Conservation (phyloP, 2,888 invertebrate genomes). For the Laspeyria flexula region DNA sequence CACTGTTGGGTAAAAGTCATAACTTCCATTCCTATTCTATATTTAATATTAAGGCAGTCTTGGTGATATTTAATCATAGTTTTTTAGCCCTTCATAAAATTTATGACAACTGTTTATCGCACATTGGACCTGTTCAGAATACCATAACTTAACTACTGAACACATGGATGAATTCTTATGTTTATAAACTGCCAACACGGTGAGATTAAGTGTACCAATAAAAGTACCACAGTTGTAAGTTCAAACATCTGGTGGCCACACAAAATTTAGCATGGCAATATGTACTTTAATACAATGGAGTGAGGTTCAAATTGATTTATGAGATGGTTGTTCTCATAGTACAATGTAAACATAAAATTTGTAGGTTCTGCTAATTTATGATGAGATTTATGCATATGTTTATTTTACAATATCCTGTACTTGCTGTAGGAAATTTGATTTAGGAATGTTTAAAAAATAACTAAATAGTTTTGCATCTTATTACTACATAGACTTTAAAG, state of each 20-base stretch:
- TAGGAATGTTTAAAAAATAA: not conserved
- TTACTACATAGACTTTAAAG: too few species aligned
- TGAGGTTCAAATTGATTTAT: slow-evolving; percentile 1
- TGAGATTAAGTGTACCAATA: slow-evolving; percentile 32
- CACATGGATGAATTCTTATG: slow-evolving; percentile 32
- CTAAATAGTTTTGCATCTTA: too few species aligned
- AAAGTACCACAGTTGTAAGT: slow-evolving; percentile 19
- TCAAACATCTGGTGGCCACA: slow-evolving; percentile 32
- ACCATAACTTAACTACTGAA: not conserved
- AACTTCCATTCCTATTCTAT: too few species aligned
- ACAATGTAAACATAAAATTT: slow-evolving; percentile 32
- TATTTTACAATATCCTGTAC: not conserved
- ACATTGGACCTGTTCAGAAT: too few species aligned
- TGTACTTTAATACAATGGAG: not conserved
- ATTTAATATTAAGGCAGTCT: too few species aligned
- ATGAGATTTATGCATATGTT: not conserved
- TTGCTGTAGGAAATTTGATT: not conserved
- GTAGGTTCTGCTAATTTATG: slow-evolving; percentile 26
- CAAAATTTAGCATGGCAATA: slow-evolving; percentile 3
- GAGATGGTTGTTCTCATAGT: not conserved
- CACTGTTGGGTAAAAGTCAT: too few species aligned
- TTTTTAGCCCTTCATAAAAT: too few species aligned
- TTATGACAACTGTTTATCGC: too few species aligned
- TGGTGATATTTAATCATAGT: too few species aligned
- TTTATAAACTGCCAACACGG: slow-evolving; percentile 28